These are phyloP conservation scores for Melopsittacus undulatus DNA, from an alignment of 2,797 vertebrate genomes.

Conservation along the genomic window DNA sequence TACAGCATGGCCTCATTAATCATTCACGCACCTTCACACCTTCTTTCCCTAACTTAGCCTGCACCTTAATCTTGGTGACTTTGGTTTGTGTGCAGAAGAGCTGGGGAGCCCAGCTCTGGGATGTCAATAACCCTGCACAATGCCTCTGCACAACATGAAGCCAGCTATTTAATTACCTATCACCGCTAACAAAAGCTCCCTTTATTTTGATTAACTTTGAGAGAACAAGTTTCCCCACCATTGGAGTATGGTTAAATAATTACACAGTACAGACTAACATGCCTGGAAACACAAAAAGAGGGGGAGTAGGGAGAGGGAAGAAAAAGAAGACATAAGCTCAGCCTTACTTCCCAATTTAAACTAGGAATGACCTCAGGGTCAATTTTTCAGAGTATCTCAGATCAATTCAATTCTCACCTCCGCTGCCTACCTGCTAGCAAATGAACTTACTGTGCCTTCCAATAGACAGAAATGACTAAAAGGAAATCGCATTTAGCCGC, in stretches of 20 bases:
- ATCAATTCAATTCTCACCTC: conserved; percentile 77
- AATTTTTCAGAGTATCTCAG: conserved; percentile 69
- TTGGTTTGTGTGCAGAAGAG: background rate
- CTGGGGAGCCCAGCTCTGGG: background rate
- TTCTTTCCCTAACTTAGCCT: background rate
- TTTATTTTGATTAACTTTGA: conserved; percentile 72
- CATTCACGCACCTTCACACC: background rate
- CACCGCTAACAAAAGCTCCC: conserved; percentile 49
- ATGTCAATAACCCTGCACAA: conserved; percentile 33
- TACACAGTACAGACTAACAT: conserved; percentile 11
- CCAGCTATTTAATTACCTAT: conserved; percentile 68
- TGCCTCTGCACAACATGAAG: background rate
- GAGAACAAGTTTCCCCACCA: conserved; percentile 26
- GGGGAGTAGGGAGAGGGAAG: background rate
- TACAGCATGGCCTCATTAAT: background rate
- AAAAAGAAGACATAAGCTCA: conserved; percentile 59
- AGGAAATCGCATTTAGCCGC: conserved; percentile 55
- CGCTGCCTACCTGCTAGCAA: conserved; percentile 67
- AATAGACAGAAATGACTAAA: conserved; percentile 53
- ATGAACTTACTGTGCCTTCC: conserved; percentile 66
- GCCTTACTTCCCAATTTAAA: conserved; percentile 68
- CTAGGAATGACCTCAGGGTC: conserved; percentile 60
- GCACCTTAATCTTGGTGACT: background rate
- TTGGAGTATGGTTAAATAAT: conserved; percentile 66
- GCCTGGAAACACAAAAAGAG: conserved; percentile 27